Evolutionary conservation across 1,140 invertebrate species (phyloP), one percentile per base, ranked within the genome.

Genomic region (Nasonia vitripennis): DNA sequence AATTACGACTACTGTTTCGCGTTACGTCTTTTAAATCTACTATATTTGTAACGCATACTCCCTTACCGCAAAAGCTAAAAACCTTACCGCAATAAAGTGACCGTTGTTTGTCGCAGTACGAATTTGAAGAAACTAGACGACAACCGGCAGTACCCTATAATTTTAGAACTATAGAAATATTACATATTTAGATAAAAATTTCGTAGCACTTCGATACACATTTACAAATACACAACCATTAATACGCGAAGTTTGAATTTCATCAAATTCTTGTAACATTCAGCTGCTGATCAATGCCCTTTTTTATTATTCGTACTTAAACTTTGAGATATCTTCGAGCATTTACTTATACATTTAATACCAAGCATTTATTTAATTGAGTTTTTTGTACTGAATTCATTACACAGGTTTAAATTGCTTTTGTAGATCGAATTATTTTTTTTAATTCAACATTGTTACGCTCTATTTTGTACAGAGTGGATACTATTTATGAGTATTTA

Each of bases 131-230:
- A 75, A 86, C n/a, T 41, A 86, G 79, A 84, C 83, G 86, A 80
- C 85, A 70, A 84, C 80, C 85, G 83, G 82, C 85, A 85, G 84
- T 90, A 89, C 86, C 78, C 84, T 89, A 68, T 90, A 90, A 89
- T 88, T 89, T 90, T 90, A 90, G 89, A 87, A 89, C 78, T 89
- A 86, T 87, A 86, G 82, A 74, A 87, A 85, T 84, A 88, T 88
- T 85, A 87, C 87, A 87, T 87, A 89, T 90, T 89, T 90, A 83
- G 79, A 78, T 83, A 86, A 86, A 86, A 14, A 79, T 83, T 79
- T 83, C 75, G 68, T 75, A 86, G 75, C 77, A 86, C 81, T 86
- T 80, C 81, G 68, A 86, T 79, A 83, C 74, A 82, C 68, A 71
- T 79, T 86, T 82, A 86, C 74, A 55, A 79, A 71, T 83, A 83